Evolutionary conservation across 1,140 invertebrate genomes (phyloP), one percentile per base, ranked within the genome.

Genomic region (Hetaerina americana): DNA sequence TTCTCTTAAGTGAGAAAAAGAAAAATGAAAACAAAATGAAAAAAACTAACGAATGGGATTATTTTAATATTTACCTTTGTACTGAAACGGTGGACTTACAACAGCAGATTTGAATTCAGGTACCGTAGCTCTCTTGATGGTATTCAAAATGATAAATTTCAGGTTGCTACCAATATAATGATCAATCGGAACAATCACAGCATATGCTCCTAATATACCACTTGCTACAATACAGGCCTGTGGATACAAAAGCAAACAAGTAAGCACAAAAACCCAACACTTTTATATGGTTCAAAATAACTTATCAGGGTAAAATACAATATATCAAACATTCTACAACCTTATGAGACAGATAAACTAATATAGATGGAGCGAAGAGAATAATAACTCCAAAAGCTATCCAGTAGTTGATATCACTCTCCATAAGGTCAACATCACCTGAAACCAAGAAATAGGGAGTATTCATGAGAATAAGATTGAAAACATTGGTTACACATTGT

Each of bases 121-220:
- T 18, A 87, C 84, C 0, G 83, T 84, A 5, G 84, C 82, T 71
- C 89, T 80, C 74, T 88, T 80, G 8, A 90, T 77, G 0, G 83
- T 80, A 76, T 91, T 92, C 12, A 92, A 82, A 0, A 90, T 73
- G 66, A 92, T 89, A 76, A 89, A 92, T 76, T 87, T 88, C 57
- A 92, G 78, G 79, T 85, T 86, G 15, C 85, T 85, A 8, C 87
- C 87, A 72, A 85, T 71, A 74, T 85, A 89, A 75, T 87, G 86
- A 79, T 90, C 89, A 10, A 90, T 77, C 26, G 87, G 80, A 68
- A 87, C 78, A 24, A 90, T 79, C 15, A 85, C 76, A 10, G 85
- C 80, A 77, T 87, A 91, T n/a, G 86, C 82, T 27, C 89, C 88
- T 26, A 91, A 75, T 24, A 90, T 76, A 1, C 84, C 81, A 74